phyloP scores from a whole-genome alignment of 2,888 invertebrate species.

The Synanthedon vespiformis region DNA sequence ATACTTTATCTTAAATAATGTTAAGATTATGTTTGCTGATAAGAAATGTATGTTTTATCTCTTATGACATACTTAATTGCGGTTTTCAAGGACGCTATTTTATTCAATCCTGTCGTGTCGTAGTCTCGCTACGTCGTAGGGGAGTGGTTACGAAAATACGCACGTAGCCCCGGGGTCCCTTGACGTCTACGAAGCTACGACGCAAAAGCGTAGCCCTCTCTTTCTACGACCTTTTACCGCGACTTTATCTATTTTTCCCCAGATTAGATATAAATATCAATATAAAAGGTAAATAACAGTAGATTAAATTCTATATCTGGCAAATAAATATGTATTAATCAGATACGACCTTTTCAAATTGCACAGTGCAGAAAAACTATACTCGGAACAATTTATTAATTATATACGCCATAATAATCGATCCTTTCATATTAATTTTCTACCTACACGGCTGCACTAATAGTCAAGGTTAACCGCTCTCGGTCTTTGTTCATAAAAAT shows the following conservation, averaged over 20 bases:
- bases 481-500: constrained; percentile 4
- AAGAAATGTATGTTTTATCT: too few relatives aligned
- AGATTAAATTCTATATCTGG: too few relatives aligned
- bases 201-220: background rate
- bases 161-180: background rate
- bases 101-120: background rate
- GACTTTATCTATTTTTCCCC: background rate
- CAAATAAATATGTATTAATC: too few relatives aligned
- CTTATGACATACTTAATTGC: too few relatives aligned
- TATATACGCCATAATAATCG: background rate
- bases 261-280: too few relatives aligned
- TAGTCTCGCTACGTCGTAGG: background rate
- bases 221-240: background rate
- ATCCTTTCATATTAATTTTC: background rate
- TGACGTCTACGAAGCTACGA: background rate
- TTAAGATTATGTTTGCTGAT: too few relatives aligned
- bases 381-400: background rate
- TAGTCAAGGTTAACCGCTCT: background rate
- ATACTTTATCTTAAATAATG: too few relatives aligned
- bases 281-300: too few relatives aligned
- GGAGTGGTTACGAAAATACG: background rate
- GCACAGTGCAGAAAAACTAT: background rate
- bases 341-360: too few relatives aligned
- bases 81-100: background rate
- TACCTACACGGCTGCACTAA: background rate